Percentiles rank a stretch among this genome's conserved stretches.
These are phyloP conservation scores for Thrips palmi DNA, from an alignment of 1,140 invertebrate species.

Conservation along the genomic window DNA sequence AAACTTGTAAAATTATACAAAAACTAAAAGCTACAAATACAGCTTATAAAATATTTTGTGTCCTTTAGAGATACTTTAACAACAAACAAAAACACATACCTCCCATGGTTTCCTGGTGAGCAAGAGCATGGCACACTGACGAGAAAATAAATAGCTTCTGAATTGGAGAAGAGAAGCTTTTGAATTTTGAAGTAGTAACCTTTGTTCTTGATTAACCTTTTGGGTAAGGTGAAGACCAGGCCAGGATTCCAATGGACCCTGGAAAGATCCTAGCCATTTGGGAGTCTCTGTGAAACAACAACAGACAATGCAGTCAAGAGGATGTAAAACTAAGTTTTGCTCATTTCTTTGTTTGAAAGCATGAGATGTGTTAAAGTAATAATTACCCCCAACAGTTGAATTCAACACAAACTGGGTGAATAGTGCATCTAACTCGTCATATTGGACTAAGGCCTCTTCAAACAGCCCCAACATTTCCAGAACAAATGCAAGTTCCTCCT, in stretches of 20 bases:
- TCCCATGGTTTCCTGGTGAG: constrained; percentile 61
- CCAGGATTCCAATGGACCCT: constrained; percentile 58
- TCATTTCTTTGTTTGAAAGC: not conserved
- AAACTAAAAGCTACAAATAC: constrained; percentile 9
- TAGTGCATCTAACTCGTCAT: constrained; percentile 91
- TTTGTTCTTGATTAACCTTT: constrained; percentile 42
- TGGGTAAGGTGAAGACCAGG: constrained; percentile 56
- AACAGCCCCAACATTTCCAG: constrained; percentile 84
- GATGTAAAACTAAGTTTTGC: not conserved
- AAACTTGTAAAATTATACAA: constrained; percentile 4
- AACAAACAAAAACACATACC: constrained; percentile 28
- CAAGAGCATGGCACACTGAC: constrained; percentile 76
- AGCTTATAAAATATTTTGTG: constrained; percentile 8
- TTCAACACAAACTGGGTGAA: constrained; percentile 94
- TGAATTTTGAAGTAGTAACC: constrained; percentile 46
- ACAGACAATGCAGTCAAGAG: not conserved
- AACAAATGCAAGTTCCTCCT: constrained; percentile 91
- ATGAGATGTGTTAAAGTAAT: constrained; percentile 3
- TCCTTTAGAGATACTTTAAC: constrained; percentile 3
- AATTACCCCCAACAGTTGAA: constrained; percentile 58
- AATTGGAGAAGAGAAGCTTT: constrained; percentile 70
- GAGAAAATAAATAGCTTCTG: constrained; percentile 82
- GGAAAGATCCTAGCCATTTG: constrained; percentile 60
- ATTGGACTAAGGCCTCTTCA: constrained; percentile 89
- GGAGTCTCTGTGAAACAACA: constrained; percentile 39